Percentiles rank a stretch among this genome's conserved stretches.
phyloP scores from a whole-genome alignment of 2,797 vertebrate genomes.

The Galagoides demidoff region DNA sequence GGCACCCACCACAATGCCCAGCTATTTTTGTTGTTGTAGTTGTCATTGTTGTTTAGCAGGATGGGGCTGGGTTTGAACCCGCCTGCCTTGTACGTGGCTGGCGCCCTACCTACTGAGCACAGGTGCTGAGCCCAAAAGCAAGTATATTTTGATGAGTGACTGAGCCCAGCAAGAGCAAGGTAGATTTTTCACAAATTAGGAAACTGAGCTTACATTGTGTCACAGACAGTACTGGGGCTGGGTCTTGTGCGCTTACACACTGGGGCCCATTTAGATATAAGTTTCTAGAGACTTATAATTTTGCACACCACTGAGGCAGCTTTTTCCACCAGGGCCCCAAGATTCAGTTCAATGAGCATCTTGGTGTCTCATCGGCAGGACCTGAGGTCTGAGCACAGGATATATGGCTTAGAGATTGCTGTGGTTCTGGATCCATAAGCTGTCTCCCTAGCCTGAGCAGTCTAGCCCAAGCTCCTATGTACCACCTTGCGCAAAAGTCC shows the following conservation, averaged over 20 bases:
- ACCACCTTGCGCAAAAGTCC: not conserved
- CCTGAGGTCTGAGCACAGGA: not conserved
- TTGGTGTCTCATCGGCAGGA: not conserved
- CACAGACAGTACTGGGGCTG: not conserved
- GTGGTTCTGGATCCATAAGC: not conserved
- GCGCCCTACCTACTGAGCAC: no score
- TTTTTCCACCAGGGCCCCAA: not conserved
- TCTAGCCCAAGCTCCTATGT: not conserved
- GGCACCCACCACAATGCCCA: no score
- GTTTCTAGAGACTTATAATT: not conserved
- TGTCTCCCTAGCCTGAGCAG: not conserved
- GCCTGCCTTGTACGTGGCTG: no score
- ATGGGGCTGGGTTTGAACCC: no score
- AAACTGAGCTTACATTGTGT: not conserved
- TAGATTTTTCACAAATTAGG: not conserved
- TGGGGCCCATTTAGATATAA: not conserved
- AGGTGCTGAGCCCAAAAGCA: not conserved
- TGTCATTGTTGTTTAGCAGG: no score
- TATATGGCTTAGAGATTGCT: not conserved
- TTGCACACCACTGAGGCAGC: not conserved
- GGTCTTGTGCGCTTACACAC: not conserved
- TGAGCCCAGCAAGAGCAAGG: not conserved
- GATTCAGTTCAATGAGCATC: not conserved
- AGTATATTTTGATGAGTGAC: not conserved
- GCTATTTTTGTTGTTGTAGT: no score